Conservation (phyloP, 92 coral and sea anemone genomes). For the Actinostola sp. region DNA sequence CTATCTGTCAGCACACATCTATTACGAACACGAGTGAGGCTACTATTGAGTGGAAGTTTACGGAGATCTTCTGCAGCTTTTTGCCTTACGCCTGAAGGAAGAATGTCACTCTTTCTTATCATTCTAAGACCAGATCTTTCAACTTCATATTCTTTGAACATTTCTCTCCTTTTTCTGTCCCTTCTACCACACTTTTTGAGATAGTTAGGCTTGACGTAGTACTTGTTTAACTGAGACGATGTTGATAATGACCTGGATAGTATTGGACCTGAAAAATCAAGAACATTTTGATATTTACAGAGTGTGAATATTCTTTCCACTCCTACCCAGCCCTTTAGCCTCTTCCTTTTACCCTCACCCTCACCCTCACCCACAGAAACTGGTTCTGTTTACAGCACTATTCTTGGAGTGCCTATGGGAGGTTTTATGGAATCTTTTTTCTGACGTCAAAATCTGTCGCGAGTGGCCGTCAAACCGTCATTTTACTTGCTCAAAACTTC, state of each 20-base stretch:
- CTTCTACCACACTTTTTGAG: conserved; percentile 95
- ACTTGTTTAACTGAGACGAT: conserved; percentile 67
- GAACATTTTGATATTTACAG: not conserved
- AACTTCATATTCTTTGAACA: conserved; percentile 84
- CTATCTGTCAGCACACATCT: conserved; percentile 98
- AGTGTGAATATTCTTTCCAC: not conserved
- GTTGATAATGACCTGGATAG: conserved; percentile 63
- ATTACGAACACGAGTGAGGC: conserved; percentile 75
- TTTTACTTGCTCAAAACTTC: no score
- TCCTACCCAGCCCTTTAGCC: not conserved
- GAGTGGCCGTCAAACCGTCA: no score
- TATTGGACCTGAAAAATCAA: conserved; percentile 3
- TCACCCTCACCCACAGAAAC: no score
- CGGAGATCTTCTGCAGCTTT: conserved; percentile 87
- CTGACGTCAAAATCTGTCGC: no score
- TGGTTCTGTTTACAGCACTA: no score
- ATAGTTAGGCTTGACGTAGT: conserved; percentile 91
- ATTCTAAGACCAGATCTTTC: conserved; percentile 82
- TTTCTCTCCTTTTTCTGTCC: conserved; percentile 84
- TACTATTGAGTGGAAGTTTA: conserved; percentile 85
- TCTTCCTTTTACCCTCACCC: no score
- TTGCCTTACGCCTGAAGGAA: conserved; percentile 84
- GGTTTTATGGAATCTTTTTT: no score
- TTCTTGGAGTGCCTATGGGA: no score
- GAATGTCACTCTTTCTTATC: conserved; percentile 92